Conservation (phyloP, 2,113 vertebrate species). For the Sebastes schlegelii region DNA sequence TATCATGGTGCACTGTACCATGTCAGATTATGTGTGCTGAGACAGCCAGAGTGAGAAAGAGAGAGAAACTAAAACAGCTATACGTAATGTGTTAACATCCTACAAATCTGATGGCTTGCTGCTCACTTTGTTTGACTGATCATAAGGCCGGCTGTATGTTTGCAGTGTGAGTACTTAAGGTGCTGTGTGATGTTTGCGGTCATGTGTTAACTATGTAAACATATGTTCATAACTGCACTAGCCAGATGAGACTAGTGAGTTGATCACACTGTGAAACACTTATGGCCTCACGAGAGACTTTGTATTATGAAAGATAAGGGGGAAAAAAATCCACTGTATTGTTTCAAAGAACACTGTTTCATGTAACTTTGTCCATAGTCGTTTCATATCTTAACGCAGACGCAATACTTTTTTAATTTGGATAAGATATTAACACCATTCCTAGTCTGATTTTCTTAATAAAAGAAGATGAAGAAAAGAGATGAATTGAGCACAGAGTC, state of each 20-base stretch:
- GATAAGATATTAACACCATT: background rate
- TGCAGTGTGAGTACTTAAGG: background rate
- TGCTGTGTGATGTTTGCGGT: background rate
- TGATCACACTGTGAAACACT: background rate
- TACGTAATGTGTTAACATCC: background rate
- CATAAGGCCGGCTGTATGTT: background rate
- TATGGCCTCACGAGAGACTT: background rate
- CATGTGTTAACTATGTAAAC: background rate
- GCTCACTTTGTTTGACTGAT: conserved; percentile 1
- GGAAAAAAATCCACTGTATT: no score
- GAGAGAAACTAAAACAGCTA: background rate
- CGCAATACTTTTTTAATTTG: background rate
- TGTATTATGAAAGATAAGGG: background rate
- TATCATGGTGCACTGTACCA: background rate
- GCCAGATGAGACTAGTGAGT: background rate
- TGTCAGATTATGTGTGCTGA: background rate
- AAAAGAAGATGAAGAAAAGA: background rate
- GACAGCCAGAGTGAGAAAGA: background rate
- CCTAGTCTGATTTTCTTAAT: background rate
- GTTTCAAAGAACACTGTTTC: background rate
- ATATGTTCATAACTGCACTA: background rate
- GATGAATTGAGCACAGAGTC: background rate
- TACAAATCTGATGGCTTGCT: background rate
- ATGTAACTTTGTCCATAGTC: background rate
- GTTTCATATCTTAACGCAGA: background rate